phyloP scores from a whole-genome alignment of 2,113 vertebrate species.

The Gymnogyps californianus region DNA sequence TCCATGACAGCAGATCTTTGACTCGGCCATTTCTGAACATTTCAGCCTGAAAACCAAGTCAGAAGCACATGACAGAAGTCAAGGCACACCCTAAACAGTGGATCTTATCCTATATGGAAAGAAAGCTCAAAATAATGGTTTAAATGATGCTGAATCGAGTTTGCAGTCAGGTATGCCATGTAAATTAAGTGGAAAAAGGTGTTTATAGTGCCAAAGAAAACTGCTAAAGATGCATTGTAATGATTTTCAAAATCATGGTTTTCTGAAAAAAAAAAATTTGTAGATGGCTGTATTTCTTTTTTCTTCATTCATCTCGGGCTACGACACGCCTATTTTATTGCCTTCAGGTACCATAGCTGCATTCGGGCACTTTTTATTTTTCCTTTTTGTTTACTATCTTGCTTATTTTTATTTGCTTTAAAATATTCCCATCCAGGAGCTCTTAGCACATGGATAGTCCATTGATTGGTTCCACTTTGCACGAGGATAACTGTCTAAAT shows the following conservation, averaged over 20 bases:
- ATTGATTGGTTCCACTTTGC: neutral
- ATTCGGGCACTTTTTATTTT: neutral
- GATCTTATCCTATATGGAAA: neutral
- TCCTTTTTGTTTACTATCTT: neutral
- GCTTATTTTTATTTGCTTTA: neutral
- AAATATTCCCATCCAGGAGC: neutral
- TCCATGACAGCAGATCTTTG: neutral
- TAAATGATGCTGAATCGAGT: neutral
- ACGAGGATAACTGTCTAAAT: neutral
- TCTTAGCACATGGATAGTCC: neutral
- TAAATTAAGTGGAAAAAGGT: neutral
- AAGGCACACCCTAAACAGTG: neutral
- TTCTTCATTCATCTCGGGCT: accelerated
- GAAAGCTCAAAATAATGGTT: neutral
- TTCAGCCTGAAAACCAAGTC: neutral
- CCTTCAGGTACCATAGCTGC: neutral
- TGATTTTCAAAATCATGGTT: neutral
- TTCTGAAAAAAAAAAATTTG: neutral
- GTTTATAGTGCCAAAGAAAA: neutral
- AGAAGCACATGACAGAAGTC: neutral
- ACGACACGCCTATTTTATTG: neutral
- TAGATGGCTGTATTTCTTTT: neutral
- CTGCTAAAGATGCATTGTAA: neutral
- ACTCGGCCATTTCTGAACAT: accelerated
- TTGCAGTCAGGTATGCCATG: neutral